phyloP scores from a whole-genome alignment of 2,888 invertebrate genomes.

The Incurvaria masculella region DNA sequence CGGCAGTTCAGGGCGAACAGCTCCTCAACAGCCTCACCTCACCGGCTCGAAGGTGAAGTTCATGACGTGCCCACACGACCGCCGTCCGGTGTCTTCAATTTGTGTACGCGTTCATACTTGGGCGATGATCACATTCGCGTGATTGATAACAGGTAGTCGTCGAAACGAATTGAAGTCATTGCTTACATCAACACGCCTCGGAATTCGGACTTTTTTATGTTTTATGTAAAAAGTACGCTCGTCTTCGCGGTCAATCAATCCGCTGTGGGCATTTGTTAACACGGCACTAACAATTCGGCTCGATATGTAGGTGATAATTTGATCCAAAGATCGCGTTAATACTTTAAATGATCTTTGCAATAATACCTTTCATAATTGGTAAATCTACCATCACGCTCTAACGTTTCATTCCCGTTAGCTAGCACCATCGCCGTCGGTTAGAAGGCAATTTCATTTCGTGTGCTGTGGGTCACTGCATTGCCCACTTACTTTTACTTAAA shows the following conservation, averaged over 20 bases:
- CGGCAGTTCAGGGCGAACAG: background rate
- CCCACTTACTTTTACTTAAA: background rate
- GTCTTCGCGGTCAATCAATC: no score
- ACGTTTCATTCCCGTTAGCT: no score
- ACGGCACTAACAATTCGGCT: no score
- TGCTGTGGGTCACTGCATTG: background rate
- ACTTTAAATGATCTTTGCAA: no score
- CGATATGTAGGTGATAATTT: no score
- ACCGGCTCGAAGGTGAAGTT: background rate
- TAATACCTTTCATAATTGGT: no score
- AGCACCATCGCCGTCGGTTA: background rate
- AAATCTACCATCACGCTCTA: no score
- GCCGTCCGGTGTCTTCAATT: background rate
- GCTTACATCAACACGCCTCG: no score
- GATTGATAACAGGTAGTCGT: background rate
- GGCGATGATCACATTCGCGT: background rate
- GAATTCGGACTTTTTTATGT: no score
- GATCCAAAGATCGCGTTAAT: no score
- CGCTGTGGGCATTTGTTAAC: no score
- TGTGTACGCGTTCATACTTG: background rate
- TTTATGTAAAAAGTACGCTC: no score
- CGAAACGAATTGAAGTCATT: background rate
- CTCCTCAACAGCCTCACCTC: background rate
- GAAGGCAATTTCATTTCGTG: background rate
- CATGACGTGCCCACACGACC: background rate